Evolutionary conservation across 1,140 invertebrate species (phyloP), one percentile per base, ranked within the genome.

Genomic region (Orius insidiosus): DNA sequence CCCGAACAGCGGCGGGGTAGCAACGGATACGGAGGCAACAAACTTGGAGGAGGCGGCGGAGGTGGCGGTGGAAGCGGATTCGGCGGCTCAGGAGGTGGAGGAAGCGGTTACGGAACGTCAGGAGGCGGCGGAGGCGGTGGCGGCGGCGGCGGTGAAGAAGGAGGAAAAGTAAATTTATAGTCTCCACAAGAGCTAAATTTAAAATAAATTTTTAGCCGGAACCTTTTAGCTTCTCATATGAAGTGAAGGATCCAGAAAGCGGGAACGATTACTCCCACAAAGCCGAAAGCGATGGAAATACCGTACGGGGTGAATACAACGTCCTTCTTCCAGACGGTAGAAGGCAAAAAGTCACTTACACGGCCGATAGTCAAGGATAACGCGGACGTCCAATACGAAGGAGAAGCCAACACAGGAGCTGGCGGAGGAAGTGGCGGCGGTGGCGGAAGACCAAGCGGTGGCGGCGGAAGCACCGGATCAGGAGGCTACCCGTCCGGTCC

Each of bases 201-300:
- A n/a, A n/a, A n/a, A 18, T 42, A 16, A 11, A 40, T 32, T 63
- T 65, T 15, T 62, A 81, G 78, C 78, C 78, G 2, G 80, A 80
- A 58, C 74, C 79, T 0, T 85, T 82, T 59, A 78, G 80, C 56
- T 85, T 82, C 54, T 75, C 76, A 2, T 85, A 85, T 58, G 75
- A 78, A 41, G 80, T 85, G 18, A 80, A 79, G 56, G 80, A 84
- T 52, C 69, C 71, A 5, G 74, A 77, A 45, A 71, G 69, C 7
- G 78, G 78, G 14, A 81, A 80, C 51, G 78, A 82, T 52, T 82
- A 79, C 58, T 72, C 74, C 14, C 60, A 77, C 33, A 67, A 71
- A 36, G 79, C 81, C 56, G 69, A 65, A 32, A 81, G 78, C 31
- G 80, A 84, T 55, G 80, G 80, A 0, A 76, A 78, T 53, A 75